Evolutionary conservation across 2,113 vertebrate genomes (phyloP), one percentile per base, ranked within the genome.

Genomic region (Lichenostomus cassidix): DNA sequence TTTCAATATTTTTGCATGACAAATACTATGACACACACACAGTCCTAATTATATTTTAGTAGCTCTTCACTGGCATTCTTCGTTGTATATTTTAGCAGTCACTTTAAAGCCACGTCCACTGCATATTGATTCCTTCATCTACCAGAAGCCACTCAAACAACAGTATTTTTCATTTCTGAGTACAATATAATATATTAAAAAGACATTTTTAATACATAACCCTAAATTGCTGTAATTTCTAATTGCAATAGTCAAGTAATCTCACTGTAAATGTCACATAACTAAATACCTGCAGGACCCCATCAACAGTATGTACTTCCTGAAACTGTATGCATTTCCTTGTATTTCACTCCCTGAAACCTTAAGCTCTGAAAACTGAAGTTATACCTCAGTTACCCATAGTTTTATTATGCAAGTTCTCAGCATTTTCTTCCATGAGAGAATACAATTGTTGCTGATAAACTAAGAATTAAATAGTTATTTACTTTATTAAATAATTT

Each of bases 61-160:
- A 93, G 39, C 31, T 93, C 58, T 90, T 87, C 69, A 41, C 7
- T 90, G 74, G 46, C 49, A 79, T 82, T 67, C 60, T 77, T 47
- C 29, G 23, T 46, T 94, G 49, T 90, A 67, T 84, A 88, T 91
- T 95, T 96, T 86, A 96, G 58, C 62, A 92, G 91, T 79, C 58
- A 56, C 55, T 70, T 87, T 92, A 95, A 96, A 95, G 84, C 42
- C 58, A 78, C 83, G 56, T 87, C 83, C 91, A 90, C 44, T 65
- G 59, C 64, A 69, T 55, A 67, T 33, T 70, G n/a, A 83, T 93
- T 90, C 39, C 44, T 77, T 96, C 41, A 67, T 55, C 49, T 83
- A 64, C 55, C n/a, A 49, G 31, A 89, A 94, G 18, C 31, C 33
- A 95, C 90, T 82, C 47, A 96, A 91, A 83, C 11, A 15, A 31